Percentiles rank a stretch among this genome's conserved stretches.
Evolutionary conservation across 2,888 invertebrate genomes (phyloP).

Genomic region (Mesorhabditis spiculigera): DNA sequence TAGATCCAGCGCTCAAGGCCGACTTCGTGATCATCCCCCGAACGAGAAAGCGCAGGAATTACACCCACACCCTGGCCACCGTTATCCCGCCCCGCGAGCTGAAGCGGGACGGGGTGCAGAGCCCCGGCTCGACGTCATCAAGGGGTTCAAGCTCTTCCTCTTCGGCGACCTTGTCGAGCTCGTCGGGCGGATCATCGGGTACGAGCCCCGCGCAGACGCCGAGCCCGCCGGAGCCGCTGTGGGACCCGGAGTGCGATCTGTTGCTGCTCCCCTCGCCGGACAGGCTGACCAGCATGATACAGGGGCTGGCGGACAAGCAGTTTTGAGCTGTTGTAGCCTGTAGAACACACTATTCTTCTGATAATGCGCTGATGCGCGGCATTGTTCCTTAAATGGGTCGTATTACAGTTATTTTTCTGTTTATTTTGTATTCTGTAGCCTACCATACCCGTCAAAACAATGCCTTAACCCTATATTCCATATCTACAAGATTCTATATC

Average conservation of each 20-base stretch:
- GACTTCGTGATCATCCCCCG: too few species aligned
- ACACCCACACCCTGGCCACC: neutral
- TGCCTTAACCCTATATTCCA: too few species aligned
- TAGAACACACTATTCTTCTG: too few species aligned
- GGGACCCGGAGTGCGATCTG: neutral
- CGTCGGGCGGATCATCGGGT: too few species aligned
- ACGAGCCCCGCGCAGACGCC: neutral
- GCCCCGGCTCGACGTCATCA: neutral
- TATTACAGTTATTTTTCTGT: too few species aligned
- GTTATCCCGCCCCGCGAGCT: slow-evolving; percentile 1
- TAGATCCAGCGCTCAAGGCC: too few species aligned
- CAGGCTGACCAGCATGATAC: slow-evolving; percentile 2
- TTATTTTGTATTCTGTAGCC: too few species aligned
- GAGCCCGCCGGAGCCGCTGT: neutral
- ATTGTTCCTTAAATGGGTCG: too few species aligned
- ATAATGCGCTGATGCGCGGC: too few species aligned
- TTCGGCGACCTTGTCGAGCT: neutral
- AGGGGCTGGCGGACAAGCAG: neutral
- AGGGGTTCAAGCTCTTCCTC: neutral
- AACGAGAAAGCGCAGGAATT: neutral
- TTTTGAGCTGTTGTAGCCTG: neutral
- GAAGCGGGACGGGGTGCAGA: neutral
- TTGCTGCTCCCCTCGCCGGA: slow-evolving; percentile 2
- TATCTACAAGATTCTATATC: too few species aligned
- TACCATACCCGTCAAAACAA: too few species aligned